Evolutionary conservation across 2,113 vertebrate species (phyloP).

Genomic region (Columba livia): DNA sequence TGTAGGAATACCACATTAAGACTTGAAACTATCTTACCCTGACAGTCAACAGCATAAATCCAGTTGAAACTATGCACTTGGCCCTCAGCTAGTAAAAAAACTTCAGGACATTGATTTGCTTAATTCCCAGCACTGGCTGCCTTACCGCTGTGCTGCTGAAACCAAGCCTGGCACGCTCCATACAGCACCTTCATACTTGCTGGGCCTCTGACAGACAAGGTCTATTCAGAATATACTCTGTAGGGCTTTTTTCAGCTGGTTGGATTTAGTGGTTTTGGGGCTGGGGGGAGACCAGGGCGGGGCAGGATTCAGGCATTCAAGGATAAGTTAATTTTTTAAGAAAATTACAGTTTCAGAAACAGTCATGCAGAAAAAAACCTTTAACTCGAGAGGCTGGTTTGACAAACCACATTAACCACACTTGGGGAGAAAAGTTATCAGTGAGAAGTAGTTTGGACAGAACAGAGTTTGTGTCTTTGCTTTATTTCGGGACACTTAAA

Average conservation of each 20-base stretch:
- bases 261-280: background rate
- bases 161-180: background rate
- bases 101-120: background rate
- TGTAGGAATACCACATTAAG: background rate
- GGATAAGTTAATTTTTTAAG: background rate
- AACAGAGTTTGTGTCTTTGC: background rate
- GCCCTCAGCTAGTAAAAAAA: conserved; percentile 10
- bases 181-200: background rate
- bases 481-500: background rate
- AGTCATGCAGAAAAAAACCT: background rate
- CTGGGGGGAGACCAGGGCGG: background rate
- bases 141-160: background rate
- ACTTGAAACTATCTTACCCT: conserved; percentile 1
- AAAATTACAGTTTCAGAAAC: background rate
- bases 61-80: background rate
- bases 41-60: conserved; percentile 5
- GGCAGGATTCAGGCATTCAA: background rate
- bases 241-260: background rate
- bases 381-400: background rate
- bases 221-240: background rate
- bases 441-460: background rate
- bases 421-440: background rate
- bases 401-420: background rate
- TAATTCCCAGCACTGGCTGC: background rate
- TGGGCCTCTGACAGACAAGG: background rate